Percentiles rank a stretch among this genome's conserved stretches.
Evolutionary conservation across 2,797 vertebrate genomes (phyloP).

Genomic region (Falco concolor): DNA sequence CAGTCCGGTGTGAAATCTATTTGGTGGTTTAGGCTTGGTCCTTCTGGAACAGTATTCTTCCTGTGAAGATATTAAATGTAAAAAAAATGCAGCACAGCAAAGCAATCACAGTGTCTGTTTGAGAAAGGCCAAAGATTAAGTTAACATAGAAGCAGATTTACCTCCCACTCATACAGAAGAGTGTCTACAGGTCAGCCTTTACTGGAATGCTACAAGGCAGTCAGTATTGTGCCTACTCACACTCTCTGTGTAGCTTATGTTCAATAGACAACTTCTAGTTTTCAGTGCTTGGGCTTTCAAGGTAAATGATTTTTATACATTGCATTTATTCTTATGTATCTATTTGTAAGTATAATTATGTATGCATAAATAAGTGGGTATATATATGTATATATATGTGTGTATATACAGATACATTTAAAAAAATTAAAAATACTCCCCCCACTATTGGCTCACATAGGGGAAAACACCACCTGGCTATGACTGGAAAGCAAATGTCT

Average conservation of each 20-base stretch:
- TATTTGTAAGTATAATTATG: background rate
- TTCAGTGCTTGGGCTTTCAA: background rate
- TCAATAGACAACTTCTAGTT: background rate
- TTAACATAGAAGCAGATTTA: slow-evolving; percentile 11
- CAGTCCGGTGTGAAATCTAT: slow-evolving; percentile 50
- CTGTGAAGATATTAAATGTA: slow-evolving; percentile 31
- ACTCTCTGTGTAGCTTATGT: background rate
- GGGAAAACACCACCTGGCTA: background rate
- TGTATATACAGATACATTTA: background rate
- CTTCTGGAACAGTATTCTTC: slow-evolving; percentile 32
- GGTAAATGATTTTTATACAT: background rate
- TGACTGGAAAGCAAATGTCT: background rate
- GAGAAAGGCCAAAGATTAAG: slow-evolving; percentile 28
- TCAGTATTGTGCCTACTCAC: background rate
- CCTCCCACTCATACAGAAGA: background rate
- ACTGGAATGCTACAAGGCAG: background rate
- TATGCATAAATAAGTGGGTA: background rate
- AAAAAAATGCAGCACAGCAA: background rate
- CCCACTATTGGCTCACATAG: background rate
- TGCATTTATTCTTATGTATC: background rate
- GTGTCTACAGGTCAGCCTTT: background rate
- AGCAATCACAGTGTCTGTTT: slow-evolving; percentile 15
- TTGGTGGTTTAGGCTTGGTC: slow-evolving; percentile 15
- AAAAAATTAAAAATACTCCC: background rate
- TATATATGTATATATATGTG: background rate